Base-by-base conservation (phyloP, 1,140 invertebrate genomes). In the Helicoverpa armigera region DNA sequence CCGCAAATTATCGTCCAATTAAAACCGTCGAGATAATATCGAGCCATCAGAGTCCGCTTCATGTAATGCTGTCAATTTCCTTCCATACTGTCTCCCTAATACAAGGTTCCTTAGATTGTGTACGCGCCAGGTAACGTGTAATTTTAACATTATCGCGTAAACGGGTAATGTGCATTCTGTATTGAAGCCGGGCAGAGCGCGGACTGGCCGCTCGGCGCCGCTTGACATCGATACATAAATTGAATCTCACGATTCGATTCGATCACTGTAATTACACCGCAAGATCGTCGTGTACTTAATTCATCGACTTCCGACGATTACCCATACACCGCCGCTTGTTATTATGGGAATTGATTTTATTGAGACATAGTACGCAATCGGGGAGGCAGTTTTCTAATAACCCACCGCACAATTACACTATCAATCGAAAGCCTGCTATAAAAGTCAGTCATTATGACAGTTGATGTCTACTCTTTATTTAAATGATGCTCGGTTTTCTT, bases 201-300 rank as follows among this genome's bases (percentile, higher is more conserved):
- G 18, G 29, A 61, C 16, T 72, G 75, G 31, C 43, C 29, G 50
- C 54, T 56, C 74, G 83, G 84, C 84, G 82, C 79, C 84, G 81
- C 54, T 73, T 67, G 82, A 85, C 85, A 86, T 85, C 85, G 84
- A 90, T 90, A 86, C 82, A 86, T 90, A 88, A 90, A 87, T 87
- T 85, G 72, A 81, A 85, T 88, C 86, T 87, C 87, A 82, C 85
- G 85, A 87, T 86, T 86, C 78, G 78, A 85, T 86, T 82, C 83
- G 78, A 88, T 87, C 83, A 82, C 88, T 77, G 84, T 87, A 90
- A 90, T 90, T 86, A 88, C 67, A 79, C 74, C 81, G 75, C 80
- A 82, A 86, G 85, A 83, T 80, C 76, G 76, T 84, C 78, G 80
- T 78, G 76, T 65, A 80, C 74, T 87, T 87, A 88, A 88, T 86